Conservation (phyloP, 2,888 invertebrate genomes). For the Cheilosia vulpina region DNA sequence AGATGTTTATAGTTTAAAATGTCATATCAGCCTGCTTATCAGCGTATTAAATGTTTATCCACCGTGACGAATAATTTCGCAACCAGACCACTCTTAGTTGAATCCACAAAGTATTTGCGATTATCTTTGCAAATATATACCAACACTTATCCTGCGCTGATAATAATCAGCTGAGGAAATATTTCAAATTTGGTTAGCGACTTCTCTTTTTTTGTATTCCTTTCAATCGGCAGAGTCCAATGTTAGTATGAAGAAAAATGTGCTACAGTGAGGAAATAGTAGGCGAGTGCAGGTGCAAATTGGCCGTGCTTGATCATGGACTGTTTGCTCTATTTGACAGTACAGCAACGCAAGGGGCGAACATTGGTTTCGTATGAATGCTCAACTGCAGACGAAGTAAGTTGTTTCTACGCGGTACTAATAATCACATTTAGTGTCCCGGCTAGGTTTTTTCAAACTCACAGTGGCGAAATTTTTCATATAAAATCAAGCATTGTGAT, state of each 20-base stretch:
- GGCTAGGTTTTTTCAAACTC: background rate
- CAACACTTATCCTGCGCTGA: conserved; percentile 5
- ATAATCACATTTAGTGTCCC: too few species aligned
- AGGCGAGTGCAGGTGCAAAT: conserved; percentile 6
- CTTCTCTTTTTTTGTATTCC: conserved; percentile 21
- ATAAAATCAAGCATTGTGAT: too few species aligned
- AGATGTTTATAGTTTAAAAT: too few species aligned
- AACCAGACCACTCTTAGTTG: too few species aligned
- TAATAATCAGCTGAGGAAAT: conserved; percentile 43
- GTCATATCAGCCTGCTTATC: too few species aligned
- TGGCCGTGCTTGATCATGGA: conserved; percentile 2
- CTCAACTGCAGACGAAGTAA: background rate
- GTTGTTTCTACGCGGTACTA: background rate
- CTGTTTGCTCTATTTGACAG: background rate
- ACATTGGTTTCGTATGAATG: background rate
- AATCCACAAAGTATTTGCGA: too few species aligned
- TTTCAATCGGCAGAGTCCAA: conserved; percentile 28
- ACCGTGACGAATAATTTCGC: too few species aligned
- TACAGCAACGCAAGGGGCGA: background rate
- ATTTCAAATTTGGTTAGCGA: conserved; percentile 36
- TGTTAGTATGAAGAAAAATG: conserved; percentile 11
- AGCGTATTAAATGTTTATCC: too few species aligned
- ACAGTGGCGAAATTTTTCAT: too few species aligned
- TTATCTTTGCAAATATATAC: background rate
- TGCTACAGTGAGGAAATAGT: conserved; percentile 23